Percentiles rank a stretch among this genome's conserved stretches.
Evolutionary conservation across 1,140 invertebrate species (phyloP).

Genomic region (Dreissena rostriformis): DNA sequence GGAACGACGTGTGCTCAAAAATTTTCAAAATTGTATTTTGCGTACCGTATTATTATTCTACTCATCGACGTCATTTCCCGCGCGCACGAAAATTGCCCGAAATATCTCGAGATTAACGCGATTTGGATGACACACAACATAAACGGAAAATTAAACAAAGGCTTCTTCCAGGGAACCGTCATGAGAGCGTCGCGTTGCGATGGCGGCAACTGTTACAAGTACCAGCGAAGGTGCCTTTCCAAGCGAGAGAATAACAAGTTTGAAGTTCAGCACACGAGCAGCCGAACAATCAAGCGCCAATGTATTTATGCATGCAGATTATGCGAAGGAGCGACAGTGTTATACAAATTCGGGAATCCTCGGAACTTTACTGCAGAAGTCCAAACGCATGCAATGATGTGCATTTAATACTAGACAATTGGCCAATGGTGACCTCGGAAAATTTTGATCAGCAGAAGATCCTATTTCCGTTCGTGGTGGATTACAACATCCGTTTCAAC

Average conservation of each 20-base stretch:
- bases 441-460: conserved; percentile 61
- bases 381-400: conserved; percentile 56
- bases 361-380: conserved; percentile 46
- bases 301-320: conserved; percentile 70
- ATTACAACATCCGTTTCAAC: conserved; percentile 66
- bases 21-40: conserved; percentile 11
- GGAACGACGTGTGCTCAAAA: conserved; percentile 10
- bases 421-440: conserved; percentile 52
- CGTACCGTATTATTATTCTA: conserved; percentile 10
- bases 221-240: conserved; percentile 24
- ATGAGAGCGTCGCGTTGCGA: conserved; percentile 28
- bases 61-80: conserved; percentile 14
- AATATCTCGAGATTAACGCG: conserved; percentile 10
- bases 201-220: conserved; percentile 11
- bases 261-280: conserved; percentile 56
- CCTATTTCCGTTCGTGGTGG: conserved; percentile 64
- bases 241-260: conserved; percentile 58
- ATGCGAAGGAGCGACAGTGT: conserved; percentile 62
- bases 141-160: not conserved
- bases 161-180: conserved; percentile 31
- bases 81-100: conserved; percentile 14
- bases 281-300: conserved; percentile 25
- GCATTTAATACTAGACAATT: conserved; percentile 61
- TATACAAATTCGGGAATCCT: conserved; percentile 62
- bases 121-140: conserved; percentile 30